A percentile compares a stretch with the other conserved stretches of the same genome.
Conservation (phyloP, 2,888 invertebrate genomes). For the Platypus cylindrus region DNA sequence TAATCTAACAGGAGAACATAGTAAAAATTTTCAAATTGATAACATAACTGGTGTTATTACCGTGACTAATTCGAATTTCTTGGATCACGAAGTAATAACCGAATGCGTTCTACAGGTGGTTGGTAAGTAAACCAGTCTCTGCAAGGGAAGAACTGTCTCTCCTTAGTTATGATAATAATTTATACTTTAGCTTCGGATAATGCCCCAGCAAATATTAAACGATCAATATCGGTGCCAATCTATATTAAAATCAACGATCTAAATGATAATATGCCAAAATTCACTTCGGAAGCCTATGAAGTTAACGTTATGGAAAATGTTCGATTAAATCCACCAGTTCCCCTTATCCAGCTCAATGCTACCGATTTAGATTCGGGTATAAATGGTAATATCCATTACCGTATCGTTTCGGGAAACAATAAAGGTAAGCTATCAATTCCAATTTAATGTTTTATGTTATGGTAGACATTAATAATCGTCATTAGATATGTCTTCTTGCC, state of each 20-base stretch:
- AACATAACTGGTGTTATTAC: slow-evolving; percentile 60
- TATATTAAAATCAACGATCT: slow-evolving; percentile 66
- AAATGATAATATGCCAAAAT: slow-evolving; percentile 81
- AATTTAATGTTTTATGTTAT: neutral
- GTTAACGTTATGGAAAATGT: slow-evolving; percentile 76
- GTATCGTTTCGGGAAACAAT: slow-evolving; percentile 55
- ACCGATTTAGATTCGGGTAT: slow-evolving; percentile 68
- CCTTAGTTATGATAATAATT: no score
- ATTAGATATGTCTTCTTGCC: no score
- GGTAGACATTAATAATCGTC: neutral
- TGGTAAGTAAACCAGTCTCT: slow-evolving; percentile 6
- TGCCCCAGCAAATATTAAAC: slow-evolving; percentile 54
- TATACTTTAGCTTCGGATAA: slow-evolving; percentile 75
- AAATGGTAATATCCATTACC: slow-evolving; percentile 65
- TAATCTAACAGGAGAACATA: slow-evolving; percentile 60
- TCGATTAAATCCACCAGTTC: slow-evolving; percentile 65
- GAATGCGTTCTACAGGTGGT: slow-evolving; percentile 59
- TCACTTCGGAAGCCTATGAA: slow-evolving; percentile 63
- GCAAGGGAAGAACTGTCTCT: neutral
- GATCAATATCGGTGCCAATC: slow-evolving; percentile 64
- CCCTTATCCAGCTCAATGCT: slow-evolving; percentile 69
- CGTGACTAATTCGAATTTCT: slow-evolving; percentile 54
- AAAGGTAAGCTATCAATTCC: slow-evolving; percentile 34
- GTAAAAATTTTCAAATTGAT: slow-evolving; percentile 61
- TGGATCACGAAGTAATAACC: slow-evolving; percentile 65